phyloP scores from a whole-genome alignment of 1,140 invertebrate species.

The Dendrolimus kikuchii region DNA sequence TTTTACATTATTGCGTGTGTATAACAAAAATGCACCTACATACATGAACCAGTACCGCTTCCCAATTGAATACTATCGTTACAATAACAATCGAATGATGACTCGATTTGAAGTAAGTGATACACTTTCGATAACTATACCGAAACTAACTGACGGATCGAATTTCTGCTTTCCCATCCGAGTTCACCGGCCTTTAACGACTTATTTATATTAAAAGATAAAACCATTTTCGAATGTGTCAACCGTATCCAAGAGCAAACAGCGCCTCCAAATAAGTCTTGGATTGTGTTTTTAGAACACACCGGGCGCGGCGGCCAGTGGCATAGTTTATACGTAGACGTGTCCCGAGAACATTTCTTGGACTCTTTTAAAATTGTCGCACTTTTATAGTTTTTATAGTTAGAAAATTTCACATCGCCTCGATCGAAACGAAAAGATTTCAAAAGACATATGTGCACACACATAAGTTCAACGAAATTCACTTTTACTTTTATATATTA shows the following conservation, averaged over 20 bases:
- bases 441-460: too few species aligned
- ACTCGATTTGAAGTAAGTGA: slow-evolving; percentile 1
- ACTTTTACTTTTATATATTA: too few species aligned
- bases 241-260: slow-evolving; percentile 33
- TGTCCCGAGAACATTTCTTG: slow-evolving; percentile 41
- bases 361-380: too few species aligned
- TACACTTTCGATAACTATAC: slow-evolving; percentile 4
- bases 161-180: slow-evolving; percentile 14
- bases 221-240: slow-evolving; percentile 28
- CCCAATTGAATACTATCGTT: too few species aligned
- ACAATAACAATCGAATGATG: slow-evolving; percentile 2
- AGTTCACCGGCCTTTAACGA: slow-evolving; percentile 20
- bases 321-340: slow-evolving; percentile 27
- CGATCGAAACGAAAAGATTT: too few species aligned
- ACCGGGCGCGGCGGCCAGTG: slow-evolving; percentile 10
- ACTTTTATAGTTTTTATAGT: too few species aligned
- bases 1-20: too few species aligned
- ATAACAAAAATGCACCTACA: too few species aligned
- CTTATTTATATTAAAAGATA: slow-evolving; percentile 29
- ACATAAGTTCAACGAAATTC: too few species aligned
- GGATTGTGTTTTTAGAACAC: slow-evolving; percentile 18
- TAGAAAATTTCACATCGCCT: too few species aligned
- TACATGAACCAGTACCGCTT: too few species aligned
- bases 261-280: slow-evolving; percentile 25
- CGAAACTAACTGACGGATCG: neutral